phyloP scores from a whole-genome alignment of 2,888 invertebrate species.

The Synergus japonicus region DNA sequence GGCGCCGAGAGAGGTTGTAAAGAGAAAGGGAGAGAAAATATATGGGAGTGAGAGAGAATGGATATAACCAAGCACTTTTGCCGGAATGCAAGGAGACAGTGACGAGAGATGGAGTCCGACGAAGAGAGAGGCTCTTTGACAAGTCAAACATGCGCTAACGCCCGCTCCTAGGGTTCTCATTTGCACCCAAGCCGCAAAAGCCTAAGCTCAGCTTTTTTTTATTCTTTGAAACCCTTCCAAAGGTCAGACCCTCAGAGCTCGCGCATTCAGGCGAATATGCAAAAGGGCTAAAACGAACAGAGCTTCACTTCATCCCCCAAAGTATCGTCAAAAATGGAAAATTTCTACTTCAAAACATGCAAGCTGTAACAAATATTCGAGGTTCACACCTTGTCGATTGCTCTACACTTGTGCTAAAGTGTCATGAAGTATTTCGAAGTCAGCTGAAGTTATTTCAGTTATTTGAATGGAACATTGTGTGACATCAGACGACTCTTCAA shows the following conservation, averaged over 20 bases:
- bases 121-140: constrained; percentile 60
- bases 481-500: too few species aligned
- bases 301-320: constrained; percentile 9
- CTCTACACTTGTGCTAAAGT: too few species aligned
- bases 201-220: constrained; percentile 44
- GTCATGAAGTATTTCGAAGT: too few species aligned
- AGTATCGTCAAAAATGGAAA: constrained; percentile 6
- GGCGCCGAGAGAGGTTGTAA: neutral
- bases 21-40: neutral
- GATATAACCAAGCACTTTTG: constrained; percentile 6
- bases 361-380: too few species aligned
- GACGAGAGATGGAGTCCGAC: constrained; percentile 21
- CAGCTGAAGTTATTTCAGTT: too few species aligned
- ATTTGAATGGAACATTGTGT: too few species aligned
- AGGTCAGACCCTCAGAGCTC: constrained; percentile 32
- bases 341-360: neutral
- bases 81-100: constrained; percentile 25
- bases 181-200: constrained; percentile 48
- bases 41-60: neutral
- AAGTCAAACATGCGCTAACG: constrained; percentile 68
- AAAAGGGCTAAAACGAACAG: constrained; percentile 32
- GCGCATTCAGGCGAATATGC: constrained; percentile 32
- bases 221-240: constrained; percentile 30
- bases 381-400: too few species aligned
- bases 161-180: constrained; percentile 48